Percentiles rank a stretch among this genome's conserved stretches.
Conservation (phyloP, 2,888 invertebrate genomes). For the Campoplex nolae region DNA sequence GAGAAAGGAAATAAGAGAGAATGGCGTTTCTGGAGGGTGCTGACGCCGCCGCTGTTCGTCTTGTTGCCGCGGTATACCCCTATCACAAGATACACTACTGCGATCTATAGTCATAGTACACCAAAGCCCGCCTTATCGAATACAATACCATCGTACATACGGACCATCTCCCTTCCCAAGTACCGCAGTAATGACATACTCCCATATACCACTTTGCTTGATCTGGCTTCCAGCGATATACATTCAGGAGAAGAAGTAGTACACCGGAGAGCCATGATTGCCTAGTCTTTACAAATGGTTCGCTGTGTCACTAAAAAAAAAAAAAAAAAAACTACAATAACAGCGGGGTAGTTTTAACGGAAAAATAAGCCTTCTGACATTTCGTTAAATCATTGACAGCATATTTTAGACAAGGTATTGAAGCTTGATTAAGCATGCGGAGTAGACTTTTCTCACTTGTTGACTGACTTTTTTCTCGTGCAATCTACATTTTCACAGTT, state of each 20-base stretch:
- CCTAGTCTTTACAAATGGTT: slow-evolving; percentile 35
- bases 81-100: slow-evolving; percentile 54
- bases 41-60: slow-evolving; percentile 57
- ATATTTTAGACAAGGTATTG: neutral
- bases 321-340: slow-evolving; percentile 28
- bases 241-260: slow-evolving; percentile 30
- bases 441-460: neutral
- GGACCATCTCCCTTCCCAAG: slow-evolving; percentile 62
- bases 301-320: slow-evolving; percentile 27
- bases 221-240: slow-evolving; percentile 65
- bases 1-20: neutral
- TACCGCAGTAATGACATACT: slow-evolving; percentile 81
- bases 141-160: slow-evolving; percentile 49
- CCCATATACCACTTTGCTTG: slow-evolving; percentile 72
- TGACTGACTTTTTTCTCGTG: too few species aligned
- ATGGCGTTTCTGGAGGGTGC: slow-evolving; percentile 66
- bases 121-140: slow-evolving; percentile 52
- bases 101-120: slow-evolving; percentile 50
- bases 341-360: neutral
- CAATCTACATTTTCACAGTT: neutral
- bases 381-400: neutral
- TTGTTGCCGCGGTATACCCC: slow-evolving; percentile 57
- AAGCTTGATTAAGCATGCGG: neutral
- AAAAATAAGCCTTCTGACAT: neutral
- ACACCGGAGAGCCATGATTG: slow-evolving; percentile 32